Percentiles rank a stretch among this genome's conserved stretches.
Conservation (phyloP, 35 echinoderm and acorn worm genomes). For the Hemicentrotus pulcherrimus region DNA sequence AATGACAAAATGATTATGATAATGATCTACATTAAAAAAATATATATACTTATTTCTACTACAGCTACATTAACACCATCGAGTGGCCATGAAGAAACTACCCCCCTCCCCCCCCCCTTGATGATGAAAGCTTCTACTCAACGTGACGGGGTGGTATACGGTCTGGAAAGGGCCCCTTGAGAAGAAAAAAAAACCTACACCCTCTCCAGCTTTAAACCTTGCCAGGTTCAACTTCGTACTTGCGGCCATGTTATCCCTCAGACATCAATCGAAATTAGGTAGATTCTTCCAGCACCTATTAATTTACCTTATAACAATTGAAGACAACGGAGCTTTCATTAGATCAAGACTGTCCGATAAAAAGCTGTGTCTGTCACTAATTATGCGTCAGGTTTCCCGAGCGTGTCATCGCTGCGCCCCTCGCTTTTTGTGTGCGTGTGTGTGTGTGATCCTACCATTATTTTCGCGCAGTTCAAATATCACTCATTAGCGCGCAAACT, state of each 20-base stretch:
- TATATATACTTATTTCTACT: no score
- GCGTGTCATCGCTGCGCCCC: neutral
- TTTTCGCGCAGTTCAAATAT: slow-evolving; percentile 10
- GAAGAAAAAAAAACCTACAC: neutral
- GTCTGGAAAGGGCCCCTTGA: neutral
- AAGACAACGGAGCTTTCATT: neutral
- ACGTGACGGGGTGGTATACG: neutral
- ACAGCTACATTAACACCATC: no score
- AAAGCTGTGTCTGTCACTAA: slow-evolving; percentile 21
- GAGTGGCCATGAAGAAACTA: no score
- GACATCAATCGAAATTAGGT: slow-evolving; percentile 31
- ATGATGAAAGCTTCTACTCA: neutral
- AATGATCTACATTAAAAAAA: no score
- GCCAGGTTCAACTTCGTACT: neutral
- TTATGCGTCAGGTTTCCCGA: neutral
- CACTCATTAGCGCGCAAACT: slow-evolving; percentile 21
- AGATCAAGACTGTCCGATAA: slow-evolving; percentile 14
- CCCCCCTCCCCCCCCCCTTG: neutral
- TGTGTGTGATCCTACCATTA: neutral
- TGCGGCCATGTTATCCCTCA: neutral
- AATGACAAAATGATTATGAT: no score
- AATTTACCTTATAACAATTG: slow-evolving; percentile 15
- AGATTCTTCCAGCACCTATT: slow-evolving; percentile 21
- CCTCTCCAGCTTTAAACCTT: neutral
- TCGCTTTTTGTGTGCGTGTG: neutral